phyloP scores from a whole-genome alignment of 2,888 invertebrate species.

The Pseudococcus viburni region DNA sequence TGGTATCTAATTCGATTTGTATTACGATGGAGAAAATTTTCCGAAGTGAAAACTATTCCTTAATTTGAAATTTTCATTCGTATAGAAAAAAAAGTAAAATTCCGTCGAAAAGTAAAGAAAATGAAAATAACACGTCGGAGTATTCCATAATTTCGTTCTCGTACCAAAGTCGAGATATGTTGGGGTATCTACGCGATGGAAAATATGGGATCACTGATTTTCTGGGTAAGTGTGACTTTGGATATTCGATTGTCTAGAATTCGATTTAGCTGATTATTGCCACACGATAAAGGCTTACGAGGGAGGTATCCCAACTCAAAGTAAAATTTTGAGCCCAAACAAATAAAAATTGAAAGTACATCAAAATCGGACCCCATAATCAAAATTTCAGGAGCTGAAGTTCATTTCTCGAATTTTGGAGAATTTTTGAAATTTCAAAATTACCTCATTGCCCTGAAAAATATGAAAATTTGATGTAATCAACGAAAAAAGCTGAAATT shows the following conservation, averaged over 20 bases:
- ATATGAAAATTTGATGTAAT: too few relatives aligned
- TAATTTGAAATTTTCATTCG: not conserved
- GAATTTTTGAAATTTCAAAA: too few relatives aligned
- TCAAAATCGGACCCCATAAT: too few relatives aligned
- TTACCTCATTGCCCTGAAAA: too few relatives aligned
- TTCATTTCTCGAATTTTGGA: too few relatives aligned
- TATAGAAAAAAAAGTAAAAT: not conserved
- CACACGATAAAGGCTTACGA: too few relatives aligned
- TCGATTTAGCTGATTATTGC: too few relatives aligned
- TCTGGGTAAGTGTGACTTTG: not conserved
- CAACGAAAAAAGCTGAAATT: too few relatives aligned
- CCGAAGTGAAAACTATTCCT: not conserved
- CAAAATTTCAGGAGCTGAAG: too few relatives aligned
- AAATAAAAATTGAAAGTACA: too few relatives aligned
- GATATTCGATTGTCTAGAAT: not conserved
- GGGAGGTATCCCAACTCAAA: too few relatives aligned
- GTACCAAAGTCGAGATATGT: constrained; percentile 42
- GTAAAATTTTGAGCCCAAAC: too few relatives aligned
- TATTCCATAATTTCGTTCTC: constrained; percentile 50
- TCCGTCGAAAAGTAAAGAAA: not conserved
- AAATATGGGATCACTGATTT: constrained; percentile 52
- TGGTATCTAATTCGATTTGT: not conserved
- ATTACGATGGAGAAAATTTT: not conserved
- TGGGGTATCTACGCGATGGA: constrained; percentile 34
- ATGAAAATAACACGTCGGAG: not conserved